Evolutionary conservation across 2,797 vertebrate genomes (phyloP), one percentile per base, ranked within the genome.

Genomic region (Tokudaia tokunoshimensis): DNA sequence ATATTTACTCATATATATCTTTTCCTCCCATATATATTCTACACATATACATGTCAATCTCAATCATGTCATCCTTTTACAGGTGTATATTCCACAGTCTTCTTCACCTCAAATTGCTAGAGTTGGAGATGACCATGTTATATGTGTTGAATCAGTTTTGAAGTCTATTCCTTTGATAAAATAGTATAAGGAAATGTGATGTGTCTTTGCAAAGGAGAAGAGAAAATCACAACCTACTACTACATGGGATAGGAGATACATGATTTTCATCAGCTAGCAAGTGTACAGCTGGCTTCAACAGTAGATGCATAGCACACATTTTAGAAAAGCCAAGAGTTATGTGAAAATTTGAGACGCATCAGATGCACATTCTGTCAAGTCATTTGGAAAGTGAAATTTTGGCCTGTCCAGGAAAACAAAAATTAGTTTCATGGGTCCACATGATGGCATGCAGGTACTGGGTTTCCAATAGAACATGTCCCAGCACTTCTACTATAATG

Each of bases 381-480:
- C 89, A 5, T 0, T 20, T 90, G 61, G 78, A 85, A 47, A 95
- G 76, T 52, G 80, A 86, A 26, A 90, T 41, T 91, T 65, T 70
- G 59, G 11, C 79, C 93, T 95, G 94, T 82, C 65, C 93, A 93
- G 89, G 95, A 82, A 93, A 81, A 14, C 89, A 94, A 97, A 98
- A 98, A 98, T 95, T 96, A 97, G 91, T 1, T 1, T 20, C 75
- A 89, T 96, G 59, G 87, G 78, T 97, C 59, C 8, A 79, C 26
- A 89, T 74, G 12, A 96, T 94, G 93, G 76, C 88, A 61, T 44
- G 50, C 94, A 92, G 57, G 67, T 87, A 96, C 19, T 89, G 86
- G 3, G 88, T 96, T 83, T 91, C 74, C n/a, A 95, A 63, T 75
- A 61, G 80, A 80, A 88, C 34, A n/a, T 91, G 67, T 91, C 83